A percentile compares a stretch with the other conserved stretches of the same genome.
These are phyloP conservation scores for Sialia sialis DNA, from an alignment of 2,113 vertebrate species.

Conservation along the genomic window DNA sequence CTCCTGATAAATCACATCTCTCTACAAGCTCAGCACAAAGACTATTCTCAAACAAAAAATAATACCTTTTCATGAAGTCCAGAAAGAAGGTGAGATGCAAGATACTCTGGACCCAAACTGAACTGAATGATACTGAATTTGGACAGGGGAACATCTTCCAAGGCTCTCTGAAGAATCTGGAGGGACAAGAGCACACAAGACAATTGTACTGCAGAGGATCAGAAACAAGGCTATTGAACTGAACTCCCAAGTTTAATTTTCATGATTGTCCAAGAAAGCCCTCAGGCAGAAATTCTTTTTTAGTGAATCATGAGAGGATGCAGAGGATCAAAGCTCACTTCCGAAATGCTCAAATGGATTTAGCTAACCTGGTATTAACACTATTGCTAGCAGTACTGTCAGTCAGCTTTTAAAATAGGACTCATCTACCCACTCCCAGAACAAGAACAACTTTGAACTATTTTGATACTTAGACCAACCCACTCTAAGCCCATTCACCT, in stretches of 20 bases:
- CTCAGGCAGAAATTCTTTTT: conserved; percentile 4
- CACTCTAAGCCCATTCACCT: conserved; percentile 71
- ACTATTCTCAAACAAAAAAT: not conserved
- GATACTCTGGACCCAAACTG: conserved; percentile 54
- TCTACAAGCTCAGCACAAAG: not conserved
- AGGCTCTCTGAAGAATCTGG: conserved; percentile 79
- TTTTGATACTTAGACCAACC: conserved; percentile 19
- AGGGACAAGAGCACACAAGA: not conserved
- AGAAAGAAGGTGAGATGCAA: not conserved
- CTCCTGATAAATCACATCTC: not conserved
- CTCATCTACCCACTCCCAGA: conserved; percentile 10
- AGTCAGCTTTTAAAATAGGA: not conserved
- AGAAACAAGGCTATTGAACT: not conserved
- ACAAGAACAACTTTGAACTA: not conserved
- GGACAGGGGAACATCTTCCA: conserved; percentile 62
- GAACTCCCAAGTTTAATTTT: not conserved
- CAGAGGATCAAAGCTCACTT: conserved; percentile 48
- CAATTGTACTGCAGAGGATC: not conserved
- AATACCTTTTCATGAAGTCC: conserved; percentile 49
- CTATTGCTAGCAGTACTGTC: not conserved
- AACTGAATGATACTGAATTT: conserved; percentile 81
- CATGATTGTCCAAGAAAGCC: not conserved
- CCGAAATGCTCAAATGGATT: not conserved
- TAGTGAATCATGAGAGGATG: conserved; percentile 1
- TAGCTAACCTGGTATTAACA: not conserved